Base-by-base conservation (phyloP, 1,140 invertebrate species). In the Elymnias hypermnestra region DNA sequence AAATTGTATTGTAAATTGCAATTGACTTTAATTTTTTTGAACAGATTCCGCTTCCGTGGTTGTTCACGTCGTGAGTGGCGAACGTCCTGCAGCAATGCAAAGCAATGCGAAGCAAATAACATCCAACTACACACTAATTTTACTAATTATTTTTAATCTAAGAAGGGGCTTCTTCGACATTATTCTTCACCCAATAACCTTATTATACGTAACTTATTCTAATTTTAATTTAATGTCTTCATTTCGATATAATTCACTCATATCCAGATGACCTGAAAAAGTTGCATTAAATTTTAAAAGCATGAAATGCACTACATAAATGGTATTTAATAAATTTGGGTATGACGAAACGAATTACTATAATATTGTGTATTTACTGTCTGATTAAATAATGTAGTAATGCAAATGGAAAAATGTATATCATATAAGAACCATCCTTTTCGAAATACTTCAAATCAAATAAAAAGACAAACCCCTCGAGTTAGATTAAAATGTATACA, bases 11-110 rank as follows among this genome's bases (percentile, higher is more conserved):
- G 14, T 19, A 13, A 49, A 23, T 35, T 44, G n/a, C 25, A 10
- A 13, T 33, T 21, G n/a, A n/a, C n/a, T n/a, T n/a, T n/a, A n/a
- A n/a, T n/a, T 38, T 46, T 63, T 60, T 51, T 54, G 51, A 28
- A 45, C 69, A 90, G 90, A 91, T 82, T 90, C 90, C 14, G 90
- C 89, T 31, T 91, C 90, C 25, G 89, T 91, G 45, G 83, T 91
- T 40, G 90, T 91, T 12, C 90, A 91, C 58, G 90, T 91, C 44
- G 87, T 91, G 53, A 90, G 90, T 51, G 91, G 91, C 1, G 92
- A 93, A 74, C 89, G 92, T 67, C 92, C 92, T 29, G 92, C 91
- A 6, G 92, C 92, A 26, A 93, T 93, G 92, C 92, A 93, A 66
- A 89, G 89, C 77, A 88, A 78, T 59, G 89, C 78, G 56, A 84